These are phyloP conservation scores for Caloenas nicobarica DNA, from an alignment of 2,113 vertebrate genomes.

Conservation along the genomic window DNA sequence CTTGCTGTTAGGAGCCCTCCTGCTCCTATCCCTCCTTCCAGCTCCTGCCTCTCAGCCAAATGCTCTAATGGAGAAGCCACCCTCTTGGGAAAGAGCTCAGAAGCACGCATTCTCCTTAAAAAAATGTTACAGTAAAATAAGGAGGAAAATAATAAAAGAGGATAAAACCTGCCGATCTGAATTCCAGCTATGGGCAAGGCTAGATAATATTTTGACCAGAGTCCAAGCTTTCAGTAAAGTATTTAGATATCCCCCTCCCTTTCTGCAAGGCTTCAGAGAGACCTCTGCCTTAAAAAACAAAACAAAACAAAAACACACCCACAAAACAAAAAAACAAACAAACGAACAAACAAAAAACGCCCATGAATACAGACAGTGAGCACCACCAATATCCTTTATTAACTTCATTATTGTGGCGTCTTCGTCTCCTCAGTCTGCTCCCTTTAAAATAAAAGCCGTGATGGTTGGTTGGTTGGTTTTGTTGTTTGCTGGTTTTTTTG, in stretches of 20 bases:
- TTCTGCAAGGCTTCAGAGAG: not conserved
- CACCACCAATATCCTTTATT: not conserved
- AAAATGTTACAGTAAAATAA: not conserved
- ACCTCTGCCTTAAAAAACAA: not conserved
- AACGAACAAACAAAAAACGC: no score
- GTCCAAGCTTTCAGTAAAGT: slow-evolving; percentile 28
- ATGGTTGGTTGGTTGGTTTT: no score
- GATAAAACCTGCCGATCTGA: not conserved
- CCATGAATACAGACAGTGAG: not conserved
- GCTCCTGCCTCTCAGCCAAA: not conserved
- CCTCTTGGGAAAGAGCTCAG: not conserved
- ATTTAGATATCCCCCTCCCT: not conserved
- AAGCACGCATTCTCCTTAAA: not conserved
- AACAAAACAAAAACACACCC: not conserved
- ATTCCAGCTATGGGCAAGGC: slow-evolving; percentile 49
- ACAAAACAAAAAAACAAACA: not conserved
- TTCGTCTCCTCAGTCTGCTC: not conserved
- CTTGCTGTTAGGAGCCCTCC: not conserved
- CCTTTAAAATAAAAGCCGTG: not conserved
- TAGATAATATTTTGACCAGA: slow-evolving; percentile 38
- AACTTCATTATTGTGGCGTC: not conserved
- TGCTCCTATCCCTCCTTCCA: not conserved
- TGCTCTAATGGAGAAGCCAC: rapidly evolving
- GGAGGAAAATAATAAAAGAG: not conserved
- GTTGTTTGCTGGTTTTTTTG: no score